phyloP scores from a whole-genome alignment of 2,888 invertebrate species.

The Kryphioiulus occultus region DNA sequence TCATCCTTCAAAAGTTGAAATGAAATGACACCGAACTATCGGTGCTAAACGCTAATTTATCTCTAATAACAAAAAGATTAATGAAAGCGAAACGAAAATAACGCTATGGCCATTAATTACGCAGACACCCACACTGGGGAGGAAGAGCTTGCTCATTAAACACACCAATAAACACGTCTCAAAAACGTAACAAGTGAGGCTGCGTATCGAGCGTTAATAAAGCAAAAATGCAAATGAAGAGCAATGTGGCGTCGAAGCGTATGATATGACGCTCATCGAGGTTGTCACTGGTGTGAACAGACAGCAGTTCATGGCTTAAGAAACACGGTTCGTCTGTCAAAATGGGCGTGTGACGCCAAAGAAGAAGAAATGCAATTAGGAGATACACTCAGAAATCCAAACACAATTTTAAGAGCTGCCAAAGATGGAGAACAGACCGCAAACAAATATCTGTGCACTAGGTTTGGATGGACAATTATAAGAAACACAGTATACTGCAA shows the following conservation, averaged over 20 bases:
- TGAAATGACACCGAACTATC: constrained; percentile 17
- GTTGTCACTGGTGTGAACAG: not conserved
- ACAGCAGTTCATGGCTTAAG: not conserved
- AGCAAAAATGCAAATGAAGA: constrained; percentile 7
- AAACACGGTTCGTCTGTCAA: not conserved
- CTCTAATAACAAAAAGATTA: constrained; percentile 20
- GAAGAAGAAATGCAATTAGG: too few relatives aligned
- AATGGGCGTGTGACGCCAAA: too few relatives aligned
- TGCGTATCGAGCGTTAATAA: constrained; percentile 15
- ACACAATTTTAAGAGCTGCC: too few relatives aligned
- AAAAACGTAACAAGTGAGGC: not conserved
- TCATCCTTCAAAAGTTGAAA: not conserved
- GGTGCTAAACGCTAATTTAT: constrained; percentile 18
- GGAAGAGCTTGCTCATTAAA: constrained; percentile 17
- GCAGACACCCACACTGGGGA: not conserved
- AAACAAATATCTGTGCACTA: too few relatives aligned
- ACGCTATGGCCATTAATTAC: constrained; percentile 19
- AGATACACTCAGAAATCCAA: too few relatives aligned
- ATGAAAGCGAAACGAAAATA: constrained; percentile 19
- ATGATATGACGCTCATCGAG: not conserved
- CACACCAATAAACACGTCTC: constrained; percentile 4
- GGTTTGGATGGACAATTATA: too few relatives aligned
- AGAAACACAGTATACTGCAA: too few relatives aligned
- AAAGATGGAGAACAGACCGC: too few relatives aligned
- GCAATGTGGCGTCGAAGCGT: not conserved